Conservation (phyloP, 2,113 vertebrate genomes). For the Blennius ocellaris region DNA sequence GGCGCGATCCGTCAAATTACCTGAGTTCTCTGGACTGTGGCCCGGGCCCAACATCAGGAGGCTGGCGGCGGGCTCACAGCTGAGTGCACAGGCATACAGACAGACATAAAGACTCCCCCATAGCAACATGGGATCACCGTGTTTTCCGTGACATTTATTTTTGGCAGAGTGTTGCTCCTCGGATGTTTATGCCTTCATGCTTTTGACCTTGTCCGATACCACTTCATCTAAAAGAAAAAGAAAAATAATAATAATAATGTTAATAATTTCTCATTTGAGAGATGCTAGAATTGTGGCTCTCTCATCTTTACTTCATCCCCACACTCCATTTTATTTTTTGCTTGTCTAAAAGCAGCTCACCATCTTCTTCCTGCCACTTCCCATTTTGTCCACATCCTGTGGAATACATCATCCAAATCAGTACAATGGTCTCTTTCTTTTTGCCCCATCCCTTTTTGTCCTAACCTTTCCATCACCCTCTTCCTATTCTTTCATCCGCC, state of each 20-base stretch:
- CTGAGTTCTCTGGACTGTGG: conserved; percentile 75
- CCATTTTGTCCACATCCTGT: conserved; percentile 36
- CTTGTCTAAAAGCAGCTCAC: conserved; percentile 38
- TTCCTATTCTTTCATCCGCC: neutral
- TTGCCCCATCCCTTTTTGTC: neutral
- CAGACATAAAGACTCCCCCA: conserved; percentile 20
- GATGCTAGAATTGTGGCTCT: neutral
- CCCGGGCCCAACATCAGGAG: conserved; percentile 47
- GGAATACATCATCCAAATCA: conserved; percentile 54
- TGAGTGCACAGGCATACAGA: conserved; percentile 36
- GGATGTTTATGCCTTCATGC: conserved; percentile 40
- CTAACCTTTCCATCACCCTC: neutral
- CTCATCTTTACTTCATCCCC: neutral
- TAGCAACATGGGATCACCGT: conserved; percentile 37
- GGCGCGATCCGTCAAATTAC: conserved; percentile 80
- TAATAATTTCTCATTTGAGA: neutral
- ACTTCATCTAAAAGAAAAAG: too few relatives aligned
- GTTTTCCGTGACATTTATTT: conserved; percentile 70
- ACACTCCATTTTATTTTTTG: neutral
- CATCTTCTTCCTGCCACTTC: neutral
- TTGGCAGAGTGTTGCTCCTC: conserved; percentile 42
- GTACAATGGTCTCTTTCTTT: conserved; percentile 27
- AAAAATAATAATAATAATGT: neutral
- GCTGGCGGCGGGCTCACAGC: conserved; percentile 52
- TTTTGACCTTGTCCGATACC: conserved; percentile 49